Evolutionary conservation across 1,140 invertebrate species (phyloP), one percentile per base, ranked within the genome.

Genomic region (Telenomus remus): DNA sequence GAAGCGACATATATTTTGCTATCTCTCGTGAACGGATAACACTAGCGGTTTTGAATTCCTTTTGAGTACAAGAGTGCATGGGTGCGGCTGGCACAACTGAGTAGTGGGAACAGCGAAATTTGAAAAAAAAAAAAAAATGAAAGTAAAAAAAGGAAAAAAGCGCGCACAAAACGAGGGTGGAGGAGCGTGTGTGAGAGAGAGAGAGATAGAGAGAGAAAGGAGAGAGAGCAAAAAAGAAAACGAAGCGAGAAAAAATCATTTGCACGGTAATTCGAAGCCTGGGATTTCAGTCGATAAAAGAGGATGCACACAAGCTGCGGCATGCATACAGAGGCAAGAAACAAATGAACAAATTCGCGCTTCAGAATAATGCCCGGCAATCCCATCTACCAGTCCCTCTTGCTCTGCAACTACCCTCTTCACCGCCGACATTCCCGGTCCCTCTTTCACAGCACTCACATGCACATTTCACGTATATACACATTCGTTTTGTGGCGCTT

Each of bases 181-280:
- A 42, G 60, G 57, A 37, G 50, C 19, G 19, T 6, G 19, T 27
- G 6, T 27, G 19, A 27, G 19, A 27, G 19, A 27, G 19, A 61
- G 37, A n/a, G 3, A n/a, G 37, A 3, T 2, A 39, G n/a, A n/a
- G 37, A 4, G 37, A n/a, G n/a, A n/a, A 9, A 39, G 37, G 37
- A 39, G 37, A n/a, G 53, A 16, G 57, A 48, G 43, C 80, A 82
- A 78, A 79, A 82, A 80, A 74, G 78, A 82, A 78, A 80, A 64
- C 56, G 73, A 69, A 79, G 80, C 75, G 76, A 81, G 86, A 84
- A 87, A 87, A 87, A 88, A 86, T 88, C 85, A 88, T 87, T 88
- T 87, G 86, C 85, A 88, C 87, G 85, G 87, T 88, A 88, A 88
- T 88, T 87, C 85, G 86, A 88, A 87, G 87, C 87, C 85, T 87